Percentiles rank a stretch among this genome's conserved stretches.
Evolutionary conservation across 2,113 vertebrate genomes (phyloP).

Genomic region (Carettochelys insculpta): DNA sequence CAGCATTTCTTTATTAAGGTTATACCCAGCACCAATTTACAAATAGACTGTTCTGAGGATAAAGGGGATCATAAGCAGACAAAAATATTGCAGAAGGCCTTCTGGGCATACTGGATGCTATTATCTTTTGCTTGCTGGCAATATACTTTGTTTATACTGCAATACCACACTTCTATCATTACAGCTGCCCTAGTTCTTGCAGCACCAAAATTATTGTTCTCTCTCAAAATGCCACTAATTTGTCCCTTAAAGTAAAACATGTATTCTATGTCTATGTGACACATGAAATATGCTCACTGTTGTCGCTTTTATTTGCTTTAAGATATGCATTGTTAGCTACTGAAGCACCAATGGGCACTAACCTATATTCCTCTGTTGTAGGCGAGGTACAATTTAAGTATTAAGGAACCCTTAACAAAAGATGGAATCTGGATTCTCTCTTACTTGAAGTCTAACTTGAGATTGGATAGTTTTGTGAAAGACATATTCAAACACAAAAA

Average conservation of each 20-base stretch:
- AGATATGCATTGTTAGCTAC: conserved; percentile 32
- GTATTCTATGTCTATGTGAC: no score
- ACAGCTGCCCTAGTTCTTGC: conserved; percentile 54
- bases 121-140: conserved; percentile 49
- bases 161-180: conserved; percentile 54
- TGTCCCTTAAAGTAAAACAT: conserved; percentile 63
- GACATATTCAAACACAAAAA: not conserved
- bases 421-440: not conserved
- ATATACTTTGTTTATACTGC: conserved; percentile 28
- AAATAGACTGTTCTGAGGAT: conserved; percentile 31
- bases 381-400: not conserved
- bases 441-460: not conserved
- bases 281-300: conserved; percentile 37
- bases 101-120: conserved; percentile 50
- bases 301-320: conserved; percentile 33
- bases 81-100: conserved; percentile 24
- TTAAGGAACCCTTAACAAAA: no score
- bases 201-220: conserved; percentile 56
- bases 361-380: not conserved
- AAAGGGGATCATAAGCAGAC: conserved; percentile 33
- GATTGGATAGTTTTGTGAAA: not conserved
- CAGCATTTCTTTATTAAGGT: conserved; percentile 21
- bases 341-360: conserved; percentile 1
- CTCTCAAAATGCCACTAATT: conserved; percentile 56
- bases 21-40: conserved; percentile 27